phyloP scores from a whole-genome alignment of 2,113 vertebrate genomes.

The Indri indri region DNA sequence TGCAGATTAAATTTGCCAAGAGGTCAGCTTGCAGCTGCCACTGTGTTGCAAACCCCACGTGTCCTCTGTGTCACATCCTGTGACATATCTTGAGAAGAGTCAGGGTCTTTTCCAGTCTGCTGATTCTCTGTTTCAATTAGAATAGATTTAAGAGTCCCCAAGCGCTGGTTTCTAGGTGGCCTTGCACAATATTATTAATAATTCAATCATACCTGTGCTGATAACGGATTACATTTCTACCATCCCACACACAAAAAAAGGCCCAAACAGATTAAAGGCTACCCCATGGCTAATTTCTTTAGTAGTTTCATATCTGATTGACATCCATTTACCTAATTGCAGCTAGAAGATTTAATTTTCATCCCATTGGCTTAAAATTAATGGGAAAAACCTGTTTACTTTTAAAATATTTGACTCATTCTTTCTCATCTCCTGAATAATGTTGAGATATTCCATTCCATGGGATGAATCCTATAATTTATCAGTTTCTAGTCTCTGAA shows the following conservation, averaged over 20 bases:
- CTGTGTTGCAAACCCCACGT: slow-evolving; percentile 70
- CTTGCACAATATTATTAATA: slow-evolving; percentile 76
- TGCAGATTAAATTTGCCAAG: slow-evolving; percentile 90
- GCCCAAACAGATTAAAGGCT: slow-evolving; percentile 64
- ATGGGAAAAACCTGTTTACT: slow-evolving; percentile 56
- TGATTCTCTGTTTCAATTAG: slow-evolving; percentile 87
- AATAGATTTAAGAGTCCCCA: slow-evolving; percentile 85
- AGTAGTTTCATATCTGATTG: slow-evolving; percentile 62
- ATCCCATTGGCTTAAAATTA: slow-evolving; percentile 64
- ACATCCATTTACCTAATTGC: slow-evolving; percentile 76
- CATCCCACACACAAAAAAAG: slow-evolving; percentile 8
- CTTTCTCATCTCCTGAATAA: slow-evolving; percentile 41
- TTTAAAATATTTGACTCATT: slow-evolving; percentile 63
- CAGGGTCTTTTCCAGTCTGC: slow-evolving; percentile 89
- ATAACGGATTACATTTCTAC: slow-evolving; percentile 67
- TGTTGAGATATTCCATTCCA: slow-evolving; percentile 27
- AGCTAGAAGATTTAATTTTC: slow-evolving; percentile 46
- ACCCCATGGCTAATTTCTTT: slow-evolving; percentile 62
- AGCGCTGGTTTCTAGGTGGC: slow-evolving; percentile 73
- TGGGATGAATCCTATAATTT: slow-evolving; percentile 37
- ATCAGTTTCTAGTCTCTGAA: slow-evolving; percentile 51
- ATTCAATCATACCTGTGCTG: slow-evolving; percentile 78
- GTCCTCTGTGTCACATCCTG: slow-evolving; percentile 62
- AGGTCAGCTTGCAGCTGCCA: slow-evolving; percentile 88
- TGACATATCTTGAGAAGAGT: slow-evolving; percentile 82